Percentiles rank a stretch among this genome's conserved stretches.
Conservation (phyloP, 2,113 vertebrate genomes). For the Saguinus imperator region DNA sequence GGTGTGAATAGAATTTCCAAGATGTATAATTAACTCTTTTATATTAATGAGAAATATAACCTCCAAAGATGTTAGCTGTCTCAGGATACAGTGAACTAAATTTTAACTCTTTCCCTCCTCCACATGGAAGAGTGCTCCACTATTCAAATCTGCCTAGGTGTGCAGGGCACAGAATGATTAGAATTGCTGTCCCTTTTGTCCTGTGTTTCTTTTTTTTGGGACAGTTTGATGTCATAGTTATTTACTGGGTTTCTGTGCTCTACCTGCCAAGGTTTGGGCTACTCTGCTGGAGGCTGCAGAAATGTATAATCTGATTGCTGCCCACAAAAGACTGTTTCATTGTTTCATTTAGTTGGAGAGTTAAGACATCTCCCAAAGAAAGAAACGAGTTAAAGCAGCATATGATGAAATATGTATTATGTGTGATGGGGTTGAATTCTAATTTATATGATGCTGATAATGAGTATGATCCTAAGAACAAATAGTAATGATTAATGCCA, state of each 20-base stretch:
- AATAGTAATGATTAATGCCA: not conserved
- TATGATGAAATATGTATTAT: not conserved
- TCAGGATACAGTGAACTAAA: slow-evolving; percentile 30
- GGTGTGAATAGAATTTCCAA: slow-evolving; percentile 65
- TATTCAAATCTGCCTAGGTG: not conserved
- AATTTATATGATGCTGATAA: not conserved
- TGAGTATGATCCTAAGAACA: not conserved
- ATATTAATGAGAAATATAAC: slow-evolving; percentile 73
- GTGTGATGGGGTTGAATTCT: not conserved
- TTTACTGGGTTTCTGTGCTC: not conserved
- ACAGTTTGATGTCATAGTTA: not conserved
- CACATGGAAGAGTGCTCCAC: not conserved
- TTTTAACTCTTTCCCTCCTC: slow-evolving; percentile 70
- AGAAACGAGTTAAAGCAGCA: slow-evolving; percentile 29
- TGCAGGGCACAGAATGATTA: not conserved
- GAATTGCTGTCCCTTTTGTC: not conserved
- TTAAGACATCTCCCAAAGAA: slow-evolving; percentile 3
- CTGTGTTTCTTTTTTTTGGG: not conserved
- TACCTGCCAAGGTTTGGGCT: not conserved
- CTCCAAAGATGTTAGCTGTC: slow-evolving; percentile 57
- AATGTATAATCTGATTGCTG: not conserved
- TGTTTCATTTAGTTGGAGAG: not conserved
- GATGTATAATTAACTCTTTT: slow-evolving; percentile 78
- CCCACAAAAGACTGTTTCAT: not conserved
- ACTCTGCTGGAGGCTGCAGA: not conserved